These are phyloP conservation scores for Noctua janthina DNA, from an alignment of 2,888 invertebrate species.

Conservation along the genomic window DNA sequence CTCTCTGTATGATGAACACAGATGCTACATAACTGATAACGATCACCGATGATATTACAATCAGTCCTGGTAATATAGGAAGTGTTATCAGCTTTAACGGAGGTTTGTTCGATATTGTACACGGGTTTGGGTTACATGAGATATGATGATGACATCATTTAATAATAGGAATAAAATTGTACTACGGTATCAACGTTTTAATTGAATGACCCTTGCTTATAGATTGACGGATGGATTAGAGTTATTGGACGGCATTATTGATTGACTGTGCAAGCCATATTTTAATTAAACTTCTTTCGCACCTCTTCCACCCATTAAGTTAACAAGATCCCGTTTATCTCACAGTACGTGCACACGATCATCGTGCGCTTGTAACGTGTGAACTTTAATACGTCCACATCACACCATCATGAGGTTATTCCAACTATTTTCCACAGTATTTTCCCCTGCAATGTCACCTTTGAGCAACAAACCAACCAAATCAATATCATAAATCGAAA, in stretches of 20 bases:
- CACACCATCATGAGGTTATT: conserved; percentile 33
- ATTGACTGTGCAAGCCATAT: conserved; percentile 26
- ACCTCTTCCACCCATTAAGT: conserved; percentile 38
- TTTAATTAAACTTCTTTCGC: conserved; percentile 57
- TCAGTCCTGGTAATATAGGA: conserved; percentile 55
- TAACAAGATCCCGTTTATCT: conserved; percentile 44
- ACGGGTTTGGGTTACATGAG: conserved; percentile 14
- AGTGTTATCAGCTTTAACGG: conserved; percentile 58
- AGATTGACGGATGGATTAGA: conserved; percentile 24
- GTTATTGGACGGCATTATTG: conserved; percentile 37
- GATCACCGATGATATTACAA: conserved; percentile 55
- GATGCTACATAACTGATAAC: conserved; percentile 65
- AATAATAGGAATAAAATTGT: conserved; percentile 12
- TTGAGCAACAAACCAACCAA: conserved; percentile 39
- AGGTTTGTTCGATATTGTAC: conserved; percentile 49
- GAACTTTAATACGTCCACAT: conserved; percentile 43
- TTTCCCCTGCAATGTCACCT: conserved; percentile 27
- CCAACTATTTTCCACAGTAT: conserved; percentile 30
- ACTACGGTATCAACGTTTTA: conserved; percentile 15
- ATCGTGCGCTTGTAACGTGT: conserved; percentile 37
- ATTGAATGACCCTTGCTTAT: conserved; percentile 8
- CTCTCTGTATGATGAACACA: conserved; percentile 67
- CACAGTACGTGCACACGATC: conserved; percentile 29
- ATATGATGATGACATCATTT: conserved; percentile 25
- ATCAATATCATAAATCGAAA: conserved; percentile 62